Evolutionary conservation across 2,797 vertebrate species (phyloP).

Genomic region (Rhinatrema bivittatum): DNA sequence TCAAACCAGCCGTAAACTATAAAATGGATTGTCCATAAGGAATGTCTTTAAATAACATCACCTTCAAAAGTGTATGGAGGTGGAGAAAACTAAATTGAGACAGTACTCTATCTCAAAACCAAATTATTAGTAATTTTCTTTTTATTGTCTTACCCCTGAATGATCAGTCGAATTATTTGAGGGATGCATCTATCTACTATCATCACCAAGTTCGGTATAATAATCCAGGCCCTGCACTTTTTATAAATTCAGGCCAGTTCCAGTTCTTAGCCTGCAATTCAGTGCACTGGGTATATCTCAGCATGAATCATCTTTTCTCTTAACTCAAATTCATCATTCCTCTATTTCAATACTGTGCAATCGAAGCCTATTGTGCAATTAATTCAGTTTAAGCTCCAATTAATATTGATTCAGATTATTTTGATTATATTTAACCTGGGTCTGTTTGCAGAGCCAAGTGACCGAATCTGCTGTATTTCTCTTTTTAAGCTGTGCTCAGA

Average conservation of each 20-base stretch:
- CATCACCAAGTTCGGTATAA: too few species aligned
- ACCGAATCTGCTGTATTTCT: neutral
- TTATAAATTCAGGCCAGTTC: slow-evolving; percentile 11
- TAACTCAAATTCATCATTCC: slow-evolving; percentile 15
- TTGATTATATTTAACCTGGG: neutral
- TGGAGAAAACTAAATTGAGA: too few species aligned
- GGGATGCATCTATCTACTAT: too few species aligned
- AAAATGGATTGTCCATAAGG: too few species aligned
- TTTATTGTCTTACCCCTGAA: too few species aligned
- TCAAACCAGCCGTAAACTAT: too few species aligned
- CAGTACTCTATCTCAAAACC: too few species aligned
- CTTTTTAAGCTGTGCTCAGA: slow-evolving; percentile 4
- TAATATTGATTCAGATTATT: slow-evolving; percentile 24
- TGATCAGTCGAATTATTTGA: too few species aligned
- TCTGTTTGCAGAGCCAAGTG: neutral
- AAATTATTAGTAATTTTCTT: too few species aligned
- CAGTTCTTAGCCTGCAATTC: slow-evolving; percentile 11
- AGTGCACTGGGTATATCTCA: neutral
- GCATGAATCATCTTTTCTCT: slow-evolving; percentile 12
- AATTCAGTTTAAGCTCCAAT: slow-evolving; percentile 11
- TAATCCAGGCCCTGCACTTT: too few species aligned
- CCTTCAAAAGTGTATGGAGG: too few species aligned
- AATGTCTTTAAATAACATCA: too few species aligned
- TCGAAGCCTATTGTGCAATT: slow-evolving; percentile 23
- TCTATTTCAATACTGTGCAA: slow-evolving; percentile 3